Conservation (phyloP, 2,797 vertebrate genomes). For the Phrynocephalus forsythii region DNA sequence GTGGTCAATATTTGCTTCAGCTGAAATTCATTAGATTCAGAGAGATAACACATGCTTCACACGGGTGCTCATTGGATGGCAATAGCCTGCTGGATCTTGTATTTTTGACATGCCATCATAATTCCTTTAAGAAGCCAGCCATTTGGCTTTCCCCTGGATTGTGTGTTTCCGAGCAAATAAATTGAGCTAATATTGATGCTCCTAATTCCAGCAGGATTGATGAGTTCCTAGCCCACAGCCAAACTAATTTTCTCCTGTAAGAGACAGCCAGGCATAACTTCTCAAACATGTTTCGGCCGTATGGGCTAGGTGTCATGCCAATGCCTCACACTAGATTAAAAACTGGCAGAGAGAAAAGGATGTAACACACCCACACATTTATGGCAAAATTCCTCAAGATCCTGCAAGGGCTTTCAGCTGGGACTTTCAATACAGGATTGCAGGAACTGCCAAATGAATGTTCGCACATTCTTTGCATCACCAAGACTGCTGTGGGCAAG, state of each 20-base stretch:
- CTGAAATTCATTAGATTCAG: not conserved
- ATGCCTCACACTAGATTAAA: not conserved
- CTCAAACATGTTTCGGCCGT: constrained; percentile 21
- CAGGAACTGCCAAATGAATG: not conserved
- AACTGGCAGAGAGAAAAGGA: not conserved
- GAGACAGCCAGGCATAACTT: constrained; percentile 16
- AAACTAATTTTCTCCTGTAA: not conserved
- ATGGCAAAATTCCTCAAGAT: not conserved
- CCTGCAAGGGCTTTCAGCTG: not conserved
- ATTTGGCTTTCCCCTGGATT: not conserved
- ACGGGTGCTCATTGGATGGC: constrained; percentile 7
- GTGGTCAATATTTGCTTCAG: not conserved
- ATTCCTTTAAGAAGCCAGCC: constrained; percentile 21
- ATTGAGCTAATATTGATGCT: constrained; percentile 1
- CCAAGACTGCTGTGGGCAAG: fast-evolving
- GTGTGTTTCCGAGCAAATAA: constrained; percentile 5
- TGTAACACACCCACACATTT: not conserved
- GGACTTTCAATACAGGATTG: fast-evolving
- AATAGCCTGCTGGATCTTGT: not conserved
- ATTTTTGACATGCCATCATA: not conserved
- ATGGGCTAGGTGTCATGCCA: constrained; percentile 35
- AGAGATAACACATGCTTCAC: not conserved
- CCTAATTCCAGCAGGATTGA: constrained; percentile 50
- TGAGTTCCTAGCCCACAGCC: constrained; percentile 12
- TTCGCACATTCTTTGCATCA: fast-evolving